These are phyloP conservation scores for Protonemura montana DNA, from an alignment of 2,888 invertebrate species.

Conservation along the genomic window DNA sequence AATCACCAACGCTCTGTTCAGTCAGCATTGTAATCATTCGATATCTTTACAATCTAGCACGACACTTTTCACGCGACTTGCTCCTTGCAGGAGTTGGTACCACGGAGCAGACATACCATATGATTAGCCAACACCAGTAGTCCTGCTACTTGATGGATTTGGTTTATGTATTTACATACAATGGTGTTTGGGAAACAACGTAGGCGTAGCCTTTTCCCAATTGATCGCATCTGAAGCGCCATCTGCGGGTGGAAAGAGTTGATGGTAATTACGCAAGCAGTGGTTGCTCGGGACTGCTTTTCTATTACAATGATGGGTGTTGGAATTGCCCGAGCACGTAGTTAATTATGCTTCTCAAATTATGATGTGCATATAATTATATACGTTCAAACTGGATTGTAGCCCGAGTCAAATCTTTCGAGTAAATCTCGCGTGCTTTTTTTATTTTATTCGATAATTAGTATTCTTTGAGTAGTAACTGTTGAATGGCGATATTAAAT, in stretches of 20 bases:
- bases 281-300: neutral
- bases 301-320: neutral
- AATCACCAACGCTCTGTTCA: neutral
- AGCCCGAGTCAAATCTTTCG: neutral
- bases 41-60: neutral
- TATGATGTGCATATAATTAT: conserved; percentile 7
- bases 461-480: neutral
- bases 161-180: neutral
- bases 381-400: neutral
- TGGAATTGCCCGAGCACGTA: neutral
- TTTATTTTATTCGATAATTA: too few species aligned
- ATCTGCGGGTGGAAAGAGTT: neutral
- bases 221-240: neutral
- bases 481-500: neutral
- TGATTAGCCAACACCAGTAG: neutral
- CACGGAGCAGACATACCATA: neutral
- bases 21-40: neutral
- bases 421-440: neutral
- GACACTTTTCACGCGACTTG: neutral
- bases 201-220: neutral
- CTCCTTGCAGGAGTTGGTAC: neutral
- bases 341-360: neutral
- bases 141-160: neutral
- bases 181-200: conserved; percentile 1
- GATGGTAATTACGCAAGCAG: neutral